These are phyloP conservation scores for Colossoma macropomum DNA, from an alignment of 2,113 vertebrate species.

Conservation along the genomic window DNA sequence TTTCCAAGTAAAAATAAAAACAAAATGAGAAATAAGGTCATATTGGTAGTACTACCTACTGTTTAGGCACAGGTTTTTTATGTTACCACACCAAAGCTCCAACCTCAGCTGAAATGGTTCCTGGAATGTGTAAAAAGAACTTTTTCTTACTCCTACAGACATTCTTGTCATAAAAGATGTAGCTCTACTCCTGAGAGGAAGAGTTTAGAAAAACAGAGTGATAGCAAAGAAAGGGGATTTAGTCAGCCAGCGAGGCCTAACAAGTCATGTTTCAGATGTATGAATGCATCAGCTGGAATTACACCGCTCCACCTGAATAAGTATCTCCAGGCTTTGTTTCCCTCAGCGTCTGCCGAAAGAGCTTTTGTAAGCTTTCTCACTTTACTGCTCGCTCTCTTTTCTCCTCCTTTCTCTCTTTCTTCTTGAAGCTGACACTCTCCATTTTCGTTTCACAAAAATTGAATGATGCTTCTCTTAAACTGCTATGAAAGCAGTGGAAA, in stretches of 20 bases:
- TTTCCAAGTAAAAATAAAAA: not conserved
- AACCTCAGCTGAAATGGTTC: not conserved
- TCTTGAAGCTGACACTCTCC: not conserved
- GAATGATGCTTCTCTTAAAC: not conserved
- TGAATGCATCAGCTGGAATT: slow-evolving; percentile 45
- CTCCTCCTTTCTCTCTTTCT: not conserved
- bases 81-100: not conserved
- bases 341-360: slow-evolving; percentile 29
- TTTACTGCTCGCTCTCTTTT: not conserved
- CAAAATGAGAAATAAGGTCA: not conserved
- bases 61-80: not conserved
- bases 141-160: slow-evolving; percentile 6
- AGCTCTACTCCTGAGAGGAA: slow-evolving; percentile 28
- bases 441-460: not conserved
- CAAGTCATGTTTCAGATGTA: slow-evolving; percentile 37
- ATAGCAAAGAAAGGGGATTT: slow-evolving; percentile 16
- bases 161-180: slow-evolving; percentile 19
- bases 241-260: slow-evolving; percentile 34
- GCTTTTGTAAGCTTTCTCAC: slow-evolving; percentile 32
- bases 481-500: not conserved
- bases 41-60: not conserved
- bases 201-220: slow-evolving; percentile 14
- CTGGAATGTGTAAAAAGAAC: not conserved
- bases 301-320: slow-evolving; percentile 40
- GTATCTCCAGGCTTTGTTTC: slow-evolving; percentile 40